Conservation (phyloP, 2,797 vertebrate species). For the Myotis daubentonii region DNA sequence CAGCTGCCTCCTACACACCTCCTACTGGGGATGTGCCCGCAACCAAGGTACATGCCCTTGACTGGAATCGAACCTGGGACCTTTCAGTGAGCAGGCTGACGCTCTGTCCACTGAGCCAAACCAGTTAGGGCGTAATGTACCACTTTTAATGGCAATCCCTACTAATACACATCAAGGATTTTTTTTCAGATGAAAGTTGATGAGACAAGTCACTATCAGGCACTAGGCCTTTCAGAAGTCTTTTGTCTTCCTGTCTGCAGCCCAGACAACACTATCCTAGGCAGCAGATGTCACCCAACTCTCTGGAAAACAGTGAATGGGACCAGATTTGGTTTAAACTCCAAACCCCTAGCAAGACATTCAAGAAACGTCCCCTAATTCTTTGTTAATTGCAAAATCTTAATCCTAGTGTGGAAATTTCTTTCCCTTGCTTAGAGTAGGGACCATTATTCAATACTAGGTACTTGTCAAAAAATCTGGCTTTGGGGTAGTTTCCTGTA, state of each 20-base stretch:
- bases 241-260: neutral
- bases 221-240: neutral
- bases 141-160: neutral
- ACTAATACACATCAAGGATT: neutral
- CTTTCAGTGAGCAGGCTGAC: no score
- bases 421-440: neutral
- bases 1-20: no score
- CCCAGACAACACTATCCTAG: neutral
- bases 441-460: neutral
- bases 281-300: neutral
- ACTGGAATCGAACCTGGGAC: no score
- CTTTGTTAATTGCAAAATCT: slow-evolving; percentile 32
- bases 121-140: neutral
- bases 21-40: no score
- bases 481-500: neutral
- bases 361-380: neutral
- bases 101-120: no score
- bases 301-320: slow-evolving; percentile 1
- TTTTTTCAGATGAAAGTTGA: slow-evolving; percentile 30
- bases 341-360: neutral
- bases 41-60: no score
- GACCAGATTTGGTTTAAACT: slow-evolving; percentile 38
- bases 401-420: neutral
- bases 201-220: neutral
- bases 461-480: slow-evolving; percentile 21